Base-by-base conservation (phyloP, 1,140 invertebrate species). In the Tenebrio molitor region DNA sequence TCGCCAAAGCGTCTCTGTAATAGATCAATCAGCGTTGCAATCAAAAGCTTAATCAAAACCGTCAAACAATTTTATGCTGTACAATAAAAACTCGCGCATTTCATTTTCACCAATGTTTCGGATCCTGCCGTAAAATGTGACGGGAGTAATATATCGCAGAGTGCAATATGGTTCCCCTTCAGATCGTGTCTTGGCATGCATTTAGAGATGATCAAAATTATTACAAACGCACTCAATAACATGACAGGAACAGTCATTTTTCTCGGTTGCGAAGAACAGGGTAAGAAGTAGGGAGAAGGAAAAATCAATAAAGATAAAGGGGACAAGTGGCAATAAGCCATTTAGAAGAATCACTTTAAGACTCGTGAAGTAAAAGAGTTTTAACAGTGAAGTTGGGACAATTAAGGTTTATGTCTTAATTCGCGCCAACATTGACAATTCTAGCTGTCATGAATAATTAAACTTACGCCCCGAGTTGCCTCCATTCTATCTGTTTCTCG, bases 1-100 rank as follows among this genome's bases (percentile, higher is more conserved):
- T 93, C 69, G 95, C 92, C 75, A 96, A 84, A 62, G 92, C 91
- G 82, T 95, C 92, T 62, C 94, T 93, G 71, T 68, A 81, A 78
- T 53, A 69, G 23, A 72, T 25, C 21, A 72, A 58, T 33, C 34
- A 21, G 46, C 50, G 12, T 6, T 12, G 50, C 23, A 58, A 58
- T 58, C 29, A 58, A 58, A 14, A 58, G 5, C 23, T 6, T 50
- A 50, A 50, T 50, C 10, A 58, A 58, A 16, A 44, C 70, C n/a
- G n/a, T n/a, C n/a, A n/a, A n/a, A 75, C 33, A 46, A 74, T 62
- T 58, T 46, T 74, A 14, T 71, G 68, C n/a, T n/a, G n/a, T n/a
- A n/a, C n/a, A n/a, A n/a, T n/a, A n/a, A n/a, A n/a, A n/a, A n/a
- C n/a, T n/a, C n/a, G n/a, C n/a, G n/a, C n/a, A 74, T 53, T 69